A percentile compares a stretch with the other conserved stretches of the same genome.
Conservation (phyloP, 2,797 vertebrate species). For the Chanos chanos region DNA sequence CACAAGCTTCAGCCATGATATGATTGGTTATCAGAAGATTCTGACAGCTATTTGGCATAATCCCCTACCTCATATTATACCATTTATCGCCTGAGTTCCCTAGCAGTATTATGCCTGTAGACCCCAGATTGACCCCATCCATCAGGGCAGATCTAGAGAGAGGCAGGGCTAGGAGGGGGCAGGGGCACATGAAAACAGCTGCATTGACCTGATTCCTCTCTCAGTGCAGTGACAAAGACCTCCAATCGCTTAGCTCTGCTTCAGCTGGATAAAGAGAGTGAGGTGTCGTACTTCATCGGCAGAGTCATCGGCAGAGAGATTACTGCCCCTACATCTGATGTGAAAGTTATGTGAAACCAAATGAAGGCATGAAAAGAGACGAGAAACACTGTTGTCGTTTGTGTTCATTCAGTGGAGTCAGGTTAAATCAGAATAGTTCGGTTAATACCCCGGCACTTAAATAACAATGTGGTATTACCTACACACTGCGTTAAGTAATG, state of each 20-base stretch:
- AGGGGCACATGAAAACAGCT: conserved; percentile 35
- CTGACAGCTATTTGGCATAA: conserved; percentile 7
- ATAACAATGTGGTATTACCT: no score
- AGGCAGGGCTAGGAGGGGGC: conserved; percentile 14
- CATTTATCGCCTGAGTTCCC: conserved; percentile 34
- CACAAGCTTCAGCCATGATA: background rate
- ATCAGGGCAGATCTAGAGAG: conserved; percentile 42
- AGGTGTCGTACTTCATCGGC: background rate
- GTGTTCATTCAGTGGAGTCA: background rate
- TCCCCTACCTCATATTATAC: conserved; percentile 22
- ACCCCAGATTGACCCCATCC: conserved; percentile 46
- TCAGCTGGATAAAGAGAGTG: conserved; percentile 36
- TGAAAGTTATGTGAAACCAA: conserved; percentile 7
- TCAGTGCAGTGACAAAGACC: conserved; percentile 33
- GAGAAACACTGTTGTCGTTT: background rate
- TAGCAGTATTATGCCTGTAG: conserved; percentile 37
- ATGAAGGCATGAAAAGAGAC: background rate
- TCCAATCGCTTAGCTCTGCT: conserved; percentile 9
- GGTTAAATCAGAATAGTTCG: background rate
- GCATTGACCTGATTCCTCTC: conserved; percentile 45
- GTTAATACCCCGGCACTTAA: background rate
- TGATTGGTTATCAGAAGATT: conserved; percentile 2
- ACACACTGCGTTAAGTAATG: no score
- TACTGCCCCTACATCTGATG: no score
- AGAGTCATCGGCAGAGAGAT: background rate